A percentile compares a stretch with the other conserved stretches of the same genome.
Evolutionary conservation across 2,888 invertebrate genomes (phyloP).

Genomic region (Sussaba pulchella): DNA sequence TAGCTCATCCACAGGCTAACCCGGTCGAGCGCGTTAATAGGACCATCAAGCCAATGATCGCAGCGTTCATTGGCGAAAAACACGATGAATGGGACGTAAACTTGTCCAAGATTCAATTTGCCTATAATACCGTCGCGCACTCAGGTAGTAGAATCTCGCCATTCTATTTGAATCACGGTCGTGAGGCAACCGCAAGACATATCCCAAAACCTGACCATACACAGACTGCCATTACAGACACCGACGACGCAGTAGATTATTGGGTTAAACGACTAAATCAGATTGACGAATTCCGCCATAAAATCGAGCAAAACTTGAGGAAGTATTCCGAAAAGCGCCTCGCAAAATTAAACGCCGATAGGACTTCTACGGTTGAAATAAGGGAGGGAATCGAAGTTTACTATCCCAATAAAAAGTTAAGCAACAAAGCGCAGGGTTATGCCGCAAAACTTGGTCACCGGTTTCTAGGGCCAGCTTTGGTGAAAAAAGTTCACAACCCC

Average conservation of each 20-base stretch:
- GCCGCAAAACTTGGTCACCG: too few relatives aligned
- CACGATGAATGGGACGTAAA: conserved; percentile 60
- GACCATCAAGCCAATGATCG: conserved; percentile 30
- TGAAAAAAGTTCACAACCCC: too few relatives aligned
- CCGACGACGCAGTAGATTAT: neutral
- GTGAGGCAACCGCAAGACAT: conserved; percentile 22
- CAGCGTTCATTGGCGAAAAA: conserved; percentile 40
- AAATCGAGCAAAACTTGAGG: neutral
- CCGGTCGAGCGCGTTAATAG: conserved; percentile 57
- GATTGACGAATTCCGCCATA: conserved; percentile 12
- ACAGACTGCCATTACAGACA: neutral
- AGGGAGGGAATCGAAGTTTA: too few relatives aligned
- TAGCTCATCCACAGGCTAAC: conserved; percentile 52
- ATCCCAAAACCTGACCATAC: neutral
- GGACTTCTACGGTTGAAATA: too few relatives aligned
- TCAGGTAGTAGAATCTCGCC: conserved; percentile 40
- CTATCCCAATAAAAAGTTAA: too few relatives aligned
- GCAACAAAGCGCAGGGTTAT: too few relatives aligned
- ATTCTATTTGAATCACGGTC: conserved; percentile 44
- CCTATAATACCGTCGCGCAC: conserved; percentile 48
- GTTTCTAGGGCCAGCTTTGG: too few relatives aligned
- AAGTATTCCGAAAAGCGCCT: too few relatives aligned
- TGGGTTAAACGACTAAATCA: neutral
- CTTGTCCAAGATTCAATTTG: conserved; percentile 50
- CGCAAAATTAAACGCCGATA: too few relatives aligned